Evolutionary conservation across 2,888 invertebrate genomes (phyloP).

Genomic region (Eledona agricola): DNA sequence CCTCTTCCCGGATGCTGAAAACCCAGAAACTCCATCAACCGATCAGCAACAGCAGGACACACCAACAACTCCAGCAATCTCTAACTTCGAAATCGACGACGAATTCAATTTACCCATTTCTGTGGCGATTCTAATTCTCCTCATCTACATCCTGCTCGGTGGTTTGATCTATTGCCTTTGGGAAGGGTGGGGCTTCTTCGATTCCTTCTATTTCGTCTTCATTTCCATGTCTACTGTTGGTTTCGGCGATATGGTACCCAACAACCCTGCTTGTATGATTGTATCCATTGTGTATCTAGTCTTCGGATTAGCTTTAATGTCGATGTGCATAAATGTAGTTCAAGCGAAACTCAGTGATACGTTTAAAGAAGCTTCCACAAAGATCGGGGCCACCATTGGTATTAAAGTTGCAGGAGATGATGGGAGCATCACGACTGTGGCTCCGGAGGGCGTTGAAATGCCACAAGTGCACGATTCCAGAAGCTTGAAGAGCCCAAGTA

Average conservation of each 20-base stretch:
- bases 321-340: conserved; percentile 97
- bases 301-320: conserved; percentile 93
- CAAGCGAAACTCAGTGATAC: conserved; percentile 84
- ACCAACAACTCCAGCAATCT: conserved; percentile 80
- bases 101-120: conserved; percentile 95
- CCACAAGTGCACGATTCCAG: conserved; percentile 48
- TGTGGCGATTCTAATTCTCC: conserved; percentile 83
- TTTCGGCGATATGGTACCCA: conserved; percentile 91
- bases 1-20: conserved; percentile 60
- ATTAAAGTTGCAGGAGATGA: conserved; percentile 77
- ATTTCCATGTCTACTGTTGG: conserved; percentile 97
- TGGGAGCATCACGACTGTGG: conserved; percentile 57
- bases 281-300: conserved; percentile 91
- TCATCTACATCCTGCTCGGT: conserved; percentile 88
- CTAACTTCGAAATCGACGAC: conserved; percentile 84
- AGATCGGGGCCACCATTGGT: conserved; percentile 86
- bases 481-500: conserved; percentile 15
- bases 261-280: conserved; percentile 84
- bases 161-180: conserved; percentile 79
- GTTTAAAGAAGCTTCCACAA: conserved; percentile 84
- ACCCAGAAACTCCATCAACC: conserved; percentile 40
- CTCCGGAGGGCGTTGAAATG: conserved; percentile 54
- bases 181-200: conserved; percentile 91
- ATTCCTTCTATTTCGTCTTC: conserved; percentile 96
- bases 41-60: conserved; percentile 63